phyloP scores from a whole-genome alignment of 2,888 invertebrate species.

The Halictus ligatus region DNA sequence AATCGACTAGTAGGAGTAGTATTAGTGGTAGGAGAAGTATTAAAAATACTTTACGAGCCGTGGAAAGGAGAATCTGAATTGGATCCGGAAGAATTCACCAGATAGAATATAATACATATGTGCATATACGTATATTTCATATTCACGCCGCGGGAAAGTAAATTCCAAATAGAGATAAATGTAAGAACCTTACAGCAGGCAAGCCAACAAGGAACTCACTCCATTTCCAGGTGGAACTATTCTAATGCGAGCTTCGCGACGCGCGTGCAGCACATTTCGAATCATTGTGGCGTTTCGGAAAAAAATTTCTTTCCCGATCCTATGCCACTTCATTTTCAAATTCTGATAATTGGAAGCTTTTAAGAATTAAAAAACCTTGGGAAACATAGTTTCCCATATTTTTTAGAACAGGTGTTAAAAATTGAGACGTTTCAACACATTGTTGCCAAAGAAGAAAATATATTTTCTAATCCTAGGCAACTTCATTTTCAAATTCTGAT shows the following conservation, averaged over 20 bases:
- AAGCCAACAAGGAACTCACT: neutral
- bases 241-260: neutral
- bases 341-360: too few species aligned
- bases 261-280: neutral
- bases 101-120: neutral
- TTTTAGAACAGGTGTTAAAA: too few species aligned
- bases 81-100: neutral
- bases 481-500: too few species aligned
- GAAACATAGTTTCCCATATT: too few species aligned
- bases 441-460: too few species aligned
- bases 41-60: slow-evolving; percentile 1
- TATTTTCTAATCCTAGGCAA: too few species aligned
- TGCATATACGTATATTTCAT: neutral
- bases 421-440: too few species aligned
- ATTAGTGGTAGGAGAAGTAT: too few species aligned
- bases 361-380: too few species aligned
- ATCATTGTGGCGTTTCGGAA: neutral
- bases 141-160: neutral
- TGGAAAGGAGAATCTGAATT: neutral
- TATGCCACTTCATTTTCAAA: too few species aligned
- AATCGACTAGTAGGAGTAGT: neutral
- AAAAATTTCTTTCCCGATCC: too few species aligned
- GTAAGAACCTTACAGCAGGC: neutral
- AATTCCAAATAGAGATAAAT: slow-evolving; percentile 1
- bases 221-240: neutral